A percentile compares a stretch with the other conserved stretches of the same genome.
Conservation (phyloP, 1,140 invertebrate genomes). For the Ips nitidus region DNA sequence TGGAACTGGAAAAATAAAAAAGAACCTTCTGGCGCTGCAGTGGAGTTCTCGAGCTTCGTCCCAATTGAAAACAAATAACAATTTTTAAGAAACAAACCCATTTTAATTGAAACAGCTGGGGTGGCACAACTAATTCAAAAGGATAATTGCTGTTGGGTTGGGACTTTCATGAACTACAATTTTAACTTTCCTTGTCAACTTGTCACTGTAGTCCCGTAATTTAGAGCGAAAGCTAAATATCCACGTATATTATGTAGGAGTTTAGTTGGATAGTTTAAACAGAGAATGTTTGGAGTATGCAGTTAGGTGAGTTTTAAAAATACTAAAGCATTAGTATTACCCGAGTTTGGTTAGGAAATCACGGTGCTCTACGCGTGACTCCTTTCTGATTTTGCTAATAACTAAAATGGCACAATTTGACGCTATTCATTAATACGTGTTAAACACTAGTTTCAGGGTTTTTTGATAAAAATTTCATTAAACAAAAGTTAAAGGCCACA, state of each 20-base stretch:
- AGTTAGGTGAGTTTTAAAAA: neutral
- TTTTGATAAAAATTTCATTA: too few species aligned
- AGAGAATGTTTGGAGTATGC: too few species aligned
- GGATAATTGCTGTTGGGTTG: slow-evolving; percentile 2
- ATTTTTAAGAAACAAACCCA: neutral
- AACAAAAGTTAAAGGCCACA: neutral
- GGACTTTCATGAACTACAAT: slow-evolving; percentile 2
- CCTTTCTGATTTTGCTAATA: neutral
- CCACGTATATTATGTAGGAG: neutral
- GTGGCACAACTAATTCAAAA: neutral
- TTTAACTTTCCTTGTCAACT: slow-evolving; percentile 5
- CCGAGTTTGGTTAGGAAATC: too few species aligned
- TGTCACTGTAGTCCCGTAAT: neutral
- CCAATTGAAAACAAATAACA: too few species aligned
- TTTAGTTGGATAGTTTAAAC: neutral
- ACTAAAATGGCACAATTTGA: neutral
- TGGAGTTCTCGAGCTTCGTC: too few species aligned
- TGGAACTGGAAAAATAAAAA: too few species aligned
- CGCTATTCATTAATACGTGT: too few species aligned
- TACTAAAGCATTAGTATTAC: too few species aligned
- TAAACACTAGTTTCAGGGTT: too few species aligned
- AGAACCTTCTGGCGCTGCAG: too few species aligned
- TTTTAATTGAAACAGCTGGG: neutral
- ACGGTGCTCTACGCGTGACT: neutral
- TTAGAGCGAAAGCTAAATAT: neutral